These are phyloP conservation scores for Eubasilissa splendida DNA, from an alignment of 2,888 invertebrate species.

Conservation along the genomic window DNA sequence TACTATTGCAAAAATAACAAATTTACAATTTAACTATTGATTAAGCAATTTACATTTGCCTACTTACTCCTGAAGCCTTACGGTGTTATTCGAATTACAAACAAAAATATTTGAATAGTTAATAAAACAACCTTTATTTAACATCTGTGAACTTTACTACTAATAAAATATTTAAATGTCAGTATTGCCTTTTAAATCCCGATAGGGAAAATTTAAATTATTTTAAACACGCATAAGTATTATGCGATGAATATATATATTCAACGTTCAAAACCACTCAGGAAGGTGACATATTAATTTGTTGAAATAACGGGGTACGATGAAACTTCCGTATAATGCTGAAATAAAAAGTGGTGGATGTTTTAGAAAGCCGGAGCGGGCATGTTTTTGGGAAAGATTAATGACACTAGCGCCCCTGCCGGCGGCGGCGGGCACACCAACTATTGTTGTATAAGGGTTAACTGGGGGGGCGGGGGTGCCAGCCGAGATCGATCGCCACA, in stretches of 20 bases:
- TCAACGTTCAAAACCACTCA: conserved; percentile 61
- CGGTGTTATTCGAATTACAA: too few relatives aligned
- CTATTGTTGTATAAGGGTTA: conserved; percentile 30
- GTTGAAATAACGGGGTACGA: conserved; percentile 35
- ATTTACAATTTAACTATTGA: too few relatives aligned
- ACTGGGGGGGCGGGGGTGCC: conserved; percentile 2
- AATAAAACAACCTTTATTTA: too few relatives aligned
- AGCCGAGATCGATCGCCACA: conserved; percentile 19
- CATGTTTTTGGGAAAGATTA: conserved; percentile 46
- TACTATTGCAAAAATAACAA: too few relatives aligned
- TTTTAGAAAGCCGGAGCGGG: conserved; percentile 40
- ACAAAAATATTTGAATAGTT: too few relatives aligned
- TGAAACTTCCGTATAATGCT: conserved; percentile 24
- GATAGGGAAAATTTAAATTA: too few relatives aligned
- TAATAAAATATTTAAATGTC: too few relatives aligned
- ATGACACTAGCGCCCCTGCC: conserved; percentile 42
- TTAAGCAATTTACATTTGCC: too few relatives aligned
- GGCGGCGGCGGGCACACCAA: conserved; percentile 13
- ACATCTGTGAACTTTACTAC: too few relatives aligned
- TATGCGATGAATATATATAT: neutral
- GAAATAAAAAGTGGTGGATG: conserved; percentile 37
- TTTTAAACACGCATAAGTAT: too few relatives aligned
- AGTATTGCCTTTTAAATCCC: too few relatives aligned
- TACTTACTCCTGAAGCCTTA: too few relatives aligned
- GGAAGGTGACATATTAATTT: conserved; percentile 45